phyloP scores from a whole-genome alignment of 64 coral and sea anemone genomes.

The Actinia equina region DNA sequence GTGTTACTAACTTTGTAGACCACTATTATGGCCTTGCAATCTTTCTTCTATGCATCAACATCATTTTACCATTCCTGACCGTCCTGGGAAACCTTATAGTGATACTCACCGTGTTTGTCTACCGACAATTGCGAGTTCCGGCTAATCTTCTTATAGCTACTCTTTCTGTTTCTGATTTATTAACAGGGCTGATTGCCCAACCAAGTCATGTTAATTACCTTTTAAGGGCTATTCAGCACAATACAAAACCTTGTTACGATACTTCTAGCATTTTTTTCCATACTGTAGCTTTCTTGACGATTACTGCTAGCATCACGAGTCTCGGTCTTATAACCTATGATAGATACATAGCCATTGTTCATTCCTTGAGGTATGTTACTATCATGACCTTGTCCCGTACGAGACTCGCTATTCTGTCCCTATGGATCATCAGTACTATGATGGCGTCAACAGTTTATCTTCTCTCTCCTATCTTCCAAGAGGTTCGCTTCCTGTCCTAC shows the following conservation, averaged over 20 bases:
- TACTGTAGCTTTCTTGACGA: background rate
- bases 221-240: background rate
- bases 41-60: too few relatives aligned
- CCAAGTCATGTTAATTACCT: background rate
- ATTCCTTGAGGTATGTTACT: background rate
- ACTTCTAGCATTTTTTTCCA: background rate
- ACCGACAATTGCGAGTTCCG: too few relatives aligned
- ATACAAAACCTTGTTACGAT: background rate
- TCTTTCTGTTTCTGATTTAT: too few relatives aligned
- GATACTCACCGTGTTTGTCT: too few relatives aligned
- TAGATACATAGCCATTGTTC: constrained; percentile 1
- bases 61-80: too few relatives aligned
- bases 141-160: too few relatives aligned
- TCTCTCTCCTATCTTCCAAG: too few relatives aligned
- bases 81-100: too few relatives aligned
- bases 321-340: background rate
- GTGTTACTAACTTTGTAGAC: too few relatives aligned
- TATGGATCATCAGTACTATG: background rate
- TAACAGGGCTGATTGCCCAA: background rate
- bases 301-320: background rate
- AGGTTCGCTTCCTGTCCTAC: too few relatives aligned
- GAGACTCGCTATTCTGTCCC: background rate
- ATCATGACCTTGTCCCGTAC: background rate
- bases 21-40: too few relatives aligned
- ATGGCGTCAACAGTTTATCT: background rate